Conservation (phyloP, 2,797 vertebrate species). For the Odontamblyopus lacepedii region DNA sequence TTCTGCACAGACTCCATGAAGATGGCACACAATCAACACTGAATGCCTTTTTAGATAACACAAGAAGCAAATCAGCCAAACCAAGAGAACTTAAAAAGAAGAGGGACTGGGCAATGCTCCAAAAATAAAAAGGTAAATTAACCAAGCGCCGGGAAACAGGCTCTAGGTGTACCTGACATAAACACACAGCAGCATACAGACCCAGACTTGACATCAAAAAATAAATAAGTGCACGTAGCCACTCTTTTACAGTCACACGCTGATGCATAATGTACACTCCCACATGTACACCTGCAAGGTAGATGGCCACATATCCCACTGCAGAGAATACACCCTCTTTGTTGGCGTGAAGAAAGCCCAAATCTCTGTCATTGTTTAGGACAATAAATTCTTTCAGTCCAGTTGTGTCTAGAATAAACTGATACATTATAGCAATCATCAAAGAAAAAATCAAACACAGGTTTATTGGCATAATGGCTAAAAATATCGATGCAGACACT, state of each 20-base stretch:
- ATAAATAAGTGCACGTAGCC: conserved; percentile 68
- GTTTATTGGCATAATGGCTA: conserved; percentile 76
- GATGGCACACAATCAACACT: conserved; percentile 76
- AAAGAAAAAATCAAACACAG: conserved; percentile 81
- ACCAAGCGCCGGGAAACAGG: conserved; percentile 89
- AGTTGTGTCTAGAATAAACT: conserved; percentile 80
- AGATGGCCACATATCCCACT: conserved; percentile 85
- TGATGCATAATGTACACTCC: conserved; percentile 82
- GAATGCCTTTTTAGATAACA: conserved; percentile 82
- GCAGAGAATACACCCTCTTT: conserved; percentile 91
- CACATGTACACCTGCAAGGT: conserved; percentile 89
- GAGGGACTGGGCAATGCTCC: conserved; percentile 86
- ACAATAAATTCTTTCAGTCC: conserved; percentile 84
- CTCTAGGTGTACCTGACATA: conserved; percentile 75
- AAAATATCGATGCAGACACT: conserved; percentile 81
- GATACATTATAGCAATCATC: conserved; percentile 79
- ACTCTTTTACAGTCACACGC: conserved; percentile 78
- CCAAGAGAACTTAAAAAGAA: conserved; percentile 79
- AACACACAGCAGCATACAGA: conserved; percentile 70
- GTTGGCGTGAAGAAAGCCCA: conserved; percentile 88
- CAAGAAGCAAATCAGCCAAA: conserved; percentile 77
- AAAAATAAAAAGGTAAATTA: conserved; percentile 89
- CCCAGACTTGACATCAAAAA: conserved; percentile 64
- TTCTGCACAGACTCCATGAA: conserved; percentile 78
- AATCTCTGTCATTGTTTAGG: conserved; percentile 78